phyloP scores from a whole-genome alignment of 1,140 invertebrate genomes.

The Euschistus heros region DNA sequence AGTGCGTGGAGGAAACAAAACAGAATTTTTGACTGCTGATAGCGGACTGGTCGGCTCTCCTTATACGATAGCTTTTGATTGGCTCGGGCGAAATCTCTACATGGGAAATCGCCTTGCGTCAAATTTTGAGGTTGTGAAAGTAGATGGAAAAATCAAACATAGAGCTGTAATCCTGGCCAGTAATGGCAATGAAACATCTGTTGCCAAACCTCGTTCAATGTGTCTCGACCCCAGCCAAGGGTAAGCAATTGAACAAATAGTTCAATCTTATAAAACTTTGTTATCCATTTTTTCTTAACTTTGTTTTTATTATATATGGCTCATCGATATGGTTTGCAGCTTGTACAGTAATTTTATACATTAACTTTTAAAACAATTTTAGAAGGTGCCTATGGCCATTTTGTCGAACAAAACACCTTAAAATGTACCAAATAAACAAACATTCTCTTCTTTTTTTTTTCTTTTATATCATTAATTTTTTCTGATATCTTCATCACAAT shows the following conservation, averaged over 20 bases:
- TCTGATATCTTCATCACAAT: too few species aligned
- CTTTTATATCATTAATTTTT: too few species aligned
- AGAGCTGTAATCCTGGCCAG: constrained; percentile 83
- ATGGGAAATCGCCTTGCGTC: constrained; percentile 84
- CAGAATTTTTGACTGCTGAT: constrained; percentile 65
- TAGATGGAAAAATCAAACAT: constrained; percentile 73
- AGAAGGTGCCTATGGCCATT: too few species aligned
- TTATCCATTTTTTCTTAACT: background rate
- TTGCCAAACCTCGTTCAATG: constrained; percentile 77
- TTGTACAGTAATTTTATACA: too few species aligned
- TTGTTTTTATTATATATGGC: background rate
- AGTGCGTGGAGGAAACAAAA: constrained; percentile 77
- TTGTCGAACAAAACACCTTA: too few species aligned
- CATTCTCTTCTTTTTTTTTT: too few species aligned
- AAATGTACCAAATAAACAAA: too few species aligned
- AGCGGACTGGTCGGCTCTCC: constrained; percentile 81
- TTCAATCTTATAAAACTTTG: constrained; percentile 14
- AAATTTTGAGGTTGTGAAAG: constrained; percentile 84
- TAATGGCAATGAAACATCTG: constrained; percentile 73
- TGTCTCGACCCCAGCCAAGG: constrained; percentile 84
- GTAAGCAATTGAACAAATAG: constrained; percentile 40
- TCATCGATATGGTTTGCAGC: background rate
- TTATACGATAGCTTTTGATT: constrained; percentile 87
- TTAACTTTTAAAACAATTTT: too few species aligned
- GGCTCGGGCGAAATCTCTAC: constrained; percentile 90